Evolutionary conservation across 2,797 vertebrate genomes (phyloP).

Genomic region (Chloroceryle amazona): DNA sequence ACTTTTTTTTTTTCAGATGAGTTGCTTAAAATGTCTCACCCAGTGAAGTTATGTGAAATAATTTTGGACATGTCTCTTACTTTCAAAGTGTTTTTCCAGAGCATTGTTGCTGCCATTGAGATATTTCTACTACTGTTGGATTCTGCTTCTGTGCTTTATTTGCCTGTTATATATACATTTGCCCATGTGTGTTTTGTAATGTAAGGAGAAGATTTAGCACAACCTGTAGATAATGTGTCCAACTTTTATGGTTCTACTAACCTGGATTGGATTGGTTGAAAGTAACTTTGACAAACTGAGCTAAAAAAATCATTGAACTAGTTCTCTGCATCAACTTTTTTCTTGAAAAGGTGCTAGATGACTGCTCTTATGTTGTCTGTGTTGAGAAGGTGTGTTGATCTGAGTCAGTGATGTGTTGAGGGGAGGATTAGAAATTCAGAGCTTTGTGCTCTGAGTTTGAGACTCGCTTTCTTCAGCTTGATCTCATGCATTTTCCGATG

Average conservation of each 20-base stretch:
- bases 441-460: not conserved
- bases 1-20: not conserved
- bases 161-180: not conserved
- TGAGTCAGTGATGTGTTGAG: not conserved
- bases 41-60: not conserved
- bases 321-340: not conserved
- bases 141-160: not conserved
- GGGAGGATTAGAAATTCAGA: not conserved
- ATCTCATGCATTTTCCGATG: not conserved
- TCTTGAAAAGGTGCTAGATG: not conserved
- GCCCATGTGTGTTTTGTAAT: not conserved
- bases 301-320: not conserved
- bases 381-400: not conserved
- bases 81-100: not conserved
- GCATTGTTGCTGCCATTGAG: not conserved
- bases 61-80: not conserved
- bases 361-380: not conserved
- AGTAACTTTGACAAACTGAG: not conserved
- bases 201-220: not conserved
- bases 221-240: accelerated
- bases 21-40: not conserved
- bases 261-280: not conserved
- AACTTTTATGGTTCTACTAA: not conserved
- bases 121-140: not conserved
- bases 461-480: not conserved